These are phyloP conservation scores for Catocala fraxini DNA, from an alignment of 2,888 invertebrate species.

Conservation along the genomic window DNA sequence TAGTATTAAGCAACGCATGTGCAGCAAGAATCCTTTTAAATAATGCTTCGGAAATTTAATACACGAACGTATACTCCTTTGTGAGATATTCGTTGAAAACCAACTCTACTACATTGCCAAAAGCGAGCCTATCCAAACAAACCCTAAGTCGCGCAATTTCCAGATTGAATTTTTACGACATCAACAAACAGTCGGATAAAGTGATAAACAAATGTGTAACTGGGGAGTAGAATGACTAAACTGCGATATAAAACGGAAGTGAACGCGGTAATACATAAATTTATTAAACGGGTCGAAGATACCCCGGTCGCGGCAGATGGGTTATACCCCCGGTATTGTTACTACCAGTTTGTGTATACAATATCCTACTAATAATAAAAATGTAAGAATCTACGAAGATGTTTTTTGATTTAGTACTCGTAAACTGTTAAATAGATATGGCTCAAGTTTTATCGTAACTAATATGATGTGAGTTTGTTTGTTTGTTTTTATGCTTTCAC, in stretches of 20 bases:
- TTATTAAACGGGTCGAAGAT: constrained; percentile 52
- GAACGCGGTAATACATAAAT: constrained; percentile 54
- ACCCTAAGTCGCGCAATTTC: constrained; percentile 71
- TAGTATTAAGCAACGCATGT: too few species aligned
- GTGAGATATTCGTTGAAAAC: not conserved
- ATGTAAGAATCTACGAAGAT: too few species aligned
- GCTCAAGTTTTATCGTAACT: too few species aligned
- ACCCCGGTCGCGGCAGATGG: constrained; percentile 25
- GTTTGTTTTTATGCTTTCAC: too few species aligned
- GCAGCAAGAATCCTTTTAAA: too few species aligned
- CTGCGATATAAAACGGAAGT: constrained; percentile 54
- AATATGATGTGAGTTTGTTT: too few species aligned
- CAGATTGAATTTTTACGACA: constrained; percentile 84
- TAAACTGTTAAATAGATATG: too few species aligned
- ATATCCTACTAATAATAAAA: too few species aligned
- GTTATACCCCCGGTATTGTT: constrained; percentile 7
- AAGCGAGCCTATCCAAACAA: constrained; percentile 26
- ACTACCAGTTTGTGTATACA: not conserved
- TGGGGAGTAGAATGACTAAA: constrained; percentile 57
- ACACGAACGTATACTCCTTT: not conserved
- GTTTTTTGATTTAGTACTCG: too few species aligned
- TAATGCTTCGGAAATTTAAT: not conserved
- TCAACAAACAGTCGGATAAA: constrained; percentile 68
- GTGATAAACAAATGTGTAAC: constrained; percentile 76
- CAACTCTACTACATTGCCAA: not conserved